Conservation (phyloP, 2,113 vertebrate species). For the Mesitornis unicolor region DNA sequence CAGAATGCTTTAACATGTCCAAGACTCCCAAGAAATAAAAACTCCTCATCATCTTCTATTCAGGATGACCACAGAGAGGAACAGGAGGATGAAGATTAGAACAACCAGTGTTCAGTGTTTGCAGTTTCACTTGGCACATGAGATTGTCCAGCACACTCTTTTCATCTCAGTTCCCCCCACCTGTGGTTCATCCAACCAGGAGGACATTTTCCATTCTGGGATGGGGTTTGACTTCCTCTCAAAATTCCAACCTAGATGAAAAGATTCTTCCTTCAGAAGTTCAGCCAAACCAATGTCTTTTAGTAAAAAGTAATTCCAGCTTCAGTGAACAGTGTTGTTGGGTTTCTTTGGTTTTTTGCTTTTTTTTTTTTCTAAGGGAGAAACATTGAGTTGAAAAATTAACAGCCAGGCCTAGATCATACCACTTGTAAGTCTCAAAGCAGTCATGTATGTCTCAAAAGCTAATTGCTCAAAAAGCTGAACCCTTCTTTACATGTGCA, state of each 20-base stretch:
- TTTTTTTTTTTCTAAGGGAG: neutral
- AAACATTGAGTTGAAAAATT: neutral
- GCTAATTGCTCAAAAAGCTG: neutral
- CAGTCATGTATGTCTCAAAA: neutral
- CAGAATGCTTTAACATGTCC: neutral
- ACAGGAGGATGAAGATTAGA: neutral
- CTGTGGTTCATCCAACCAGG: neutral
- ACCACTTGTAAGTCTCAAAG: neutral
- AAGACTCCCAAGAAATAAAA: neutral
- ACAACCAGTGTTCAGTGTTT: neutral
- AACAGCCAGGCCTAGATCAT: neutral
- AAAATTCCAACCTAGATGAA: neutral
- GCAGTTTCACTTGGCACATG: neutral
- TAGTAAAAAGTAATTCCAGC: neutral
- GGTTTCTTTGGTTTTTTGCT: rapidly evolving
- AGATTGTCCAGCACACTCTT: neutral
- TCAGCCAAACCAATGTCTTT: neutral
- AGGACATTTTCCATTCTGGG: neutral
- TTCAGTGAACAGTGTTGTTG: neutral
- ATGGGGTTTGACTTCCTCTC: neutral
- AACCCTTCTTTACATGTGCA: neutral
- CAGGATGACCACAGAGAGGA: neutral
- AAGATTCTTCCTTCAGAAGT: neutral
- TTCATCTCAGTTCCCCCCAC: rapidly evolving
- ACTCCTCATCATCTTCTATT: neutral